These are phyloP conservation scores for Trogon melanurus DNA, from an alignment of 2,113 vertebrate genomes.

Conservation along the genomic window DNA sequence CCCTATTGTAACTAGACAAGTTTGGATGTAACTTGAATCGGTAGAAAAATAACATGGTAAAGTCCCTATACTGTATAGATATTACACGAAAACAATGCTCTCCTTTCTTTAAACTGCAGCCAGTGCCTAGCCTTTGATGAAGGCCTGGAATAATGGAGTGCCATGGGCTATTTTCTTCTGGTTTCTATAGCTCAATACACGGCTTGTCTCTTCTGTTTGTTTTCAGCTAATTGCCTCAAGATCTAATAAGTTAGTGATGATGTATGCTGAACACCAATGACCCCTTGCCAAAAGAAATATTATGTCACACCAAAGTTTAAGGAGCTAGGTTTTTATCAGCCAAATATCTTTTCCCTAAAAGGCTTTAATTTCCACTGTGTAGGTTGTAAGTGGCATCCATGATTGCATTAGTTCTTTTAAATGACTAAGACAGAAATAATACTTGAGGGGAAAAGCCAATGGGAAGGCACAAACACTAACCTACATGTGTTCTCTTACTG, in stretches of 20 bases:
- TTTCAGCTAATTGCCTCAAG: constrained; percentile 96
- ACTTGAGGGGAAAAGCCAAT: background rate
- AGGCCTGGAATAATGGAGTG: constrained; percentile 84
- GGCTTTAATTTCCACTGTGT: constrained; percentile 77
- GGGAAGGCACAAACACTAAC: background rate
- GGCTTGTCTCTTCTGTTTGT: constrained; percentile 96
- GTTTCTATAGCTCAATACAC: constrained; percentile 88
- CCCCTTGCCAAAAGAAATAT: constrained; percentile 91
- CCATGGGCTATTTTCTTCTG: constrained; percentile 89
- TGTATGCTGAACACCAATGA: constrained; percentile 86
- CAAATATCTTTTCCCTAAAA: constrained; percentile 75
- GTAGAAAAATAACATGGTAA: constrained; percentile 82
- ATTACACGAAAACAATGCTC: constrained; percentile 87
- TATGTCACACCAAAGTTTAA: constrained; percentile 77
- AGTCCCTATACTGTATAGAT: constrained; percentile 85
- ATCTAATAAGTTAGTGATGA: constrained; percentile 99
- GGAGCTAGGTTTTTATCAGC: constrained; percentile 76
- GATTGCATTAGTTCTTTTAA: constrained; percentile 10
- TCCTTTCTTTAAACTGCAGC: constrained; percentile 88
- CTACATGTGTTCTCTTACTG: background rate
- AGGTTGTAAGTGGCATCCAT: constrained; percentile 55
- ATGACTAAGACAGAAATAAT: background rate
- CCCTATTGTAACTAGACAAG: constrained; percentile 76
- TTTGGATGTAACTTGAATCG: constrained; percentile 90
- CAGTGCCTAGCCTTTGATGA: constrained; percentile 87